phyloP scores from a whole-genome alignment of 2,113 vertebrate genomes.

The Struthidea cinerea region DNA sequence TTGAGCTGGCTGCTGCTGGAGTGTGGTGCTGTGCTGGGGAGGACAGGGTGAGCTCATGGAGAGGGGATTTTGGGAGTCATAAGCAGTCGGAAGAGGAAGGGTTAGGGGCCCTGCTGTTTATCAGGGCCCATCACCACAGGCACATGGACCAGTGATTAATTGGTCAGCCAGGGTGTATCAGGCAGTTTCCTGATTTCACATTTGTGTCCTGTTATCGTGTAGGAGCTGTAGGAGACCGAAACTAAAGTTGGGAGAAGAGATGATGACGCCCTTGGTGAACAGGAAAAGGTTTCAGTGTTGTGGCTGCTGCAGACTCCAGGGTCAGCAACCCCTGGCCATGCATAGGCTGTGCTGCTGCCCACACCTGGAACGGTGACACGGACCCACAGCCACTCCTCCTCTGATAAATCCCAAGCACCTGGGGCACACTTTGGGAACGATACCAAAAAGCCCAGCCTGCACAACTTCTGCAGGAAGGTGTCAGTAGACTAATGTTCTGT shows the following conservation, averaged over 20 bases:
- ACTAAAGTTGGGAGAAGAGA: neutral
- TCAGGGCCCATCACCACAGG: neutral
- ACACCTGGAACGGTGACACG: accelerated
- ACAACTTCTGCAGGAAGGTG: neutral
- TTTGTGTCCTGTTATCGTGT: neutral
- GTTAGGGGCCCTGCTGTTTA: neutral
- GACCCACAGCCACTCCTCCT: neutral
- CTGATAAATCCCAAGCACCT: neutral
- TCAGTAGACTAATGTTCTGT: neutral
- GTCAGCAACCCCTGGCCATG: neutral
- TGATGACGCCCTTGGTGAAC: neutral
- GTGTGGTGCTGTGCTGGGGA: accelerated
- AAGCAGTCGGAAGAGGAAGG: neutral
- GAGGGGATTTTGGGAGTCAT: neutral
- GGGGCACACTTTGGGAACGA: neutral
- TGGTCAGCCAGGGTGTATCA: neutral
- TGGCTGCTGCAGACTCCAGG: neutral
- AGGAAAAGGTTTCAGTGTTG: neutral
- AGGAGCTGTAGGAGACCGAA: neutral
- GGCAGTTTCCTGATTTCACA: neutral
- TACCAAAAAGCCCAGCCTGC: neutral
- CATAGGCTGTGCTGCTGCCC: accelerated
- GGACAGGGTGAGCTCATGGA: neutral
- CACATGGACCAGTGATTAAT: neutral
- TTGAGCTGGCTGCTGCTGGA: neutral